Evolutionary conservation across 2,888 invertebrate species (phyloP), one percentile per base, ranked within the genome.

Genomic region (Xiphydria camelus): DNA sequence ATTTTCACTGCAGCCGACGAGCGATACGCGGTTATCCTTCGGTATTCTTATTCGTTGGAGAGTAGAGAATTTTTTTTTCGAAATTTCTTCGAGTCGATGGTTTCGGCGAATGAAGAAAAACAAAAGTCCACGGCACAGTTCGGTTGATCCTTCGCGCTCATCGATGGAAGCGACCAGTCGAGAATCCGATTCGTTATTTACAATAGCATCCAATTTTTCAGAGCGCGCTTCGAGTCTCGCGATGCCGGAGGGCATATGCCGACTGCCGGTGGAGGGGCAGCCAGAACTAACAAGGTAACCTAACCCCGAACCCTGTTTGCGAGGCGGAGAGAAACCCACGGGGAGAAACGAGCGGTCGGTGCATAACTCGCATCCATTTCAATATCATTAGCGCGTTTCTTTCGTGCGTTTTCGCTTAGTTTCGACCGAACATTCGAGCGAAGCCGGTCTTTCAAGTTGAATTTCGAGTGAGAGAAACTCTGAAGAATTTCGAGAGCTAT

Each of bases 261-360:
- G n/a, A n/a, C 47, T 51, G 49, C 59, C 61, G 58, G 62, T 59
- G 60, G 57, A 46, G 57, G 61, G 60, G 56, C 63, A 61, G 59
- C 62, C 60, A 62, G 64, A 67, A 65, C 70, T 70, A 71, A 71
- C 70, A 68, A 70, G 71, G 69, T 68, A 71, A 70, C 68, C 62
- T 59, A 68, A 69, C 65, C 64, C 65, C 54, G 53, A 45, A 43
- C 42, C 47, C n/a, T 33, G 25, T 35, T 41, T 54, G 47, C 47
- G 15, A 34, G 33, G 36, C 44, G 43, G 36, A 44, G 42, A 41
- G 41, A 39, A 43, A 34, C 37, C 46, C 52, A 29, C 15, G 52
- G 44, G 51, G 53, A 51, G 60, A 58, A 64, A 60, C 64, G 61
- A 65, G 66, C 65, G 60, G 52, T 58, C 59, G 56, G 53, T 53